Conservation (phyloP, 2,888 invertebrate genomes). For the Arctia plantaginis region DNA sequence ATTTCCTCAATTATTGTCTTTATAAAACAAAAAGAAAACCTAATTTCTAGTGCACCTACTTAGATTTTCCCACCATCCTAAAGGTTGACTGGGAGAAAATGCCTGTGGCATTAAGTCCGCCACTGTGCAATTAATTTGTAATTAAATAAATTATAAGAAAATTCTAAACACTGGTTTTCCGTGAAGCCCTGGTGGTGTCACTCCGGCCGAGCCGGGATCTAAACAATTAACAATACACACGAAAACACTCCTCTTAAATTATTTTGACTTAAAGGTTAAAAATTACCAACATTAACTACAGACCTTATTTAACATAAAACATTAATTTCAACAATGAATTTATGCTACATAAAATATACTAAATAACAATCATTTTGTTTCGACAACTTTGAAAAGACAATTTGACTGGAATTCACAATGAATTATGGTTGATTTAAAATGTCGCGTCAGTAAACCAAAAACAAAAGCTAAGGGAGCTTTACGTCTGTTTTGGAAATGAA, state of each 20-base stretch:
- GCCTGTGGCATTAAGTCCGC: too few relatives aligned
- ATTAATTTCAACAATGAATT: background rate
- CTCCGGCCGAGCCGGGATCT: too few relatives aligned
- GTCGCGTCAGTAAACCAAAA: constrained; percentile 9
- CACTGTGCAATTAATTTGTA: too few relatives aligned
- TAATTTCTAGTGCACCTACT: too few relatives aligned
- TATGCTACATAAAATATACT: background rate
- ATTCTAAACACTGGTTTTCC: too few relatives aligned
- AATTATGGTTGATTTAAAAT: constrained; percentile 7
- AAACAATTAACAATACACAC: too few relatives aligned
- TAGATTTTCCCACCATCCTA: too few relatives aligned
- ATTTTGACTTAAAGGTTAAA: background rate
- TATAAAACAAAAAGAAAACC: too few relatives aligned
- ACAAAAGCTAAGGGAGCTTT: constrained; percentile 6
- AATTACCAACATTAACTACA: background rate
- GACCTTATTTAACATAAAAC: background rate
- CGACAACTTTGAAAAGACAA: constrained; percentile 7
- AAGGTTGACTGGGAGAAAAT: too few relatives aligned
- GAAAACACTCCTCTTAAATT: background rate
- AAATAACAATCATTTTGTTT: constrained; percentile 4
- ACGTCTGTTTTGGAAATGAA: background rate
- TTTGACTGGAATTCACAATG: constrained; percentile 2
- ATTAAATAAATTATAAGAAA: too few relatives aligned
- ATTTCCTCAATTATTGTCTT: too few relatives aligned
- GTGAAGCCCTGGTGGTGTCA: too few relatives aligned